Evolutionary conservation across 2,888 invertebrate genomes (phyloP), one percentile per base, ranked within the genome.

Genomic region (Polyploca ridens): DNA sequence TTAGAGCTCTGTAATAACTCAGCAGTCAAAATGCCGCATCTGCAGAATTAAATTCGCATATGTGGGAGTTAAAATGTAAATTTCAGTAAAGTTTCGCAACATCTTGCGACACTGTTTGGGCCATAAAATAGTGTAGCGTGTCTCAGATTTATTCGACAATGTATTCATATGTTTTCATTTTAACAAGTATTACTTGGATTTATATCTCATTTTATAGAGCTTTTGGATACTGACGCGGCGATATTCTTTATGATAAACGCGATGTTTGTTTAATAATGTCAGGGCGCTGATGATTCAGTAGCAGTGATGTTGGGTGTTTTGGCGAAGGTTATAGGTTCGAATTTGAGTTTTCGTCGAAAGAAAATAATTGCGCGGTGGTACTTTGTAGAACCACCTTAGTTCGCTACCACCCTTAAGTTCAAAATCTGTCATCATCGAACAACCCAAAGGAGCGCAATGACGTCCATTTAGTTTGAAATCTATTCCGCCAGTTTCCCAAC

Each of bases 41-140:
- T 54, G 54, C 19, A 54, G 54, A 19, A 54, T 54, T 54, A 54
- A 54, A 54, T 54, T 54, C 54, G 3, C 54, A n/a, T 54, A 16
- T 54, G 19, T 19, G 54, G 19, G 3, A 10, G 19, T n/a, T 54
- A 54, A 54, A 54, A 54, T 54, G 54, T 54, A 54, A 54, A 54
- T 54, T 16, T 3, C 16, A 54, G 54, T 19, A 54, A 54, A 54
- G 54, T 54, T 54, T 54, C 19, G 54, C 54, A 7, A 54, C 54
- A 54, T 19, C 54, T 54, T 54, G 54, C n/a, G 54, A 54, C 54
- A 54, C 54, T 54, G 19, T n/a, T 19, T 19, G 6, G 13, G 41
- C 4, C 41, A 13, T 41, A 41, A 19, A 19, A 54, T 54, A 54
- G 54, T 54, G 54, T 19, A 54, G 19, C 54, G 19, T 54, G 54